phyloP scores from a whole-genome alignment of 35 echinoderm and acorn worm genomes.

The Apostichopus parvimensis region DNA sequence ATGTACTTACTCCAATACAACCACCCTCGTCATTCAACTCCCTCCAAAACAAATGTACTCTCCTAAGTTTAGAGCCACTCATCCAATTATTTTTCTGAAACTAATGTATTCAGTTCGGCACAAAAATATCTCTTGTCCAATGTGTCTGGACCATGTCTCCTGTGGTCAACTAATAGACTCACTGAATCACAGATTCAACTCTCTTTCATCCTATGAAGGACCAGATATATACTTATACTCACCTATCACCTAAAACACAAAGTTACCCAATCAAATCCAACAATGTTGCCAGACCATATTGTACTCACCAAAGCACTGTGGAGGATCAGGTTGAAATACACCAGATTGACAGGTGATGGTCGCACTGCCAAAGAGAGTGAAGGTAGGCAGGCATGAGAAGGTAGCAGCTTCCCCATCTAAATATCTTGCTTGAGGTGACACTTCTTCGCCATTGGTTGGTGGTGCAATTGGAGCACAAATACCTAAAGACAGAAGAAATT shows the following conservation, averaged over 20 bases:
- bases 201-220: too few relatives aligned
- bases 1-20: too few relatives aligned
- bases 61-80: too few relatives aligned
- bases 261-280: too few relatives aligned
- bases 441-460: slow-evolving; percentile 36
- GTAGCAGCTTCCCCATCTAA: slow-evolving; percentile 13
- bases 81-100: not conserved
- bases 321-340: slow-evolving; percentile 29
- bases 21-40: too few relatives aligned
- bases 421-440: not conserved
- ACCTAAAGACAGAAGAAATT: not conserved
- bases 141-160: too few relatives aligned
- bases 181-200: too few relatives aligned
- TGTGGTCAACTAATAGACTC: too few relatives aligned
- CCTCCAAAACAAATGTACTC: too few relatives aligned
- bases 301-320: slow-evolving; percentile 27
- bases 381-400: not conserved
- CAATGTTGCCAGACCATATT: not conserved
- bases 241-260: too few relatives aligned
- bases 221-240: too few relatives aligned
- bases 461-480: not conserved
- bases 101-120: not conserved
- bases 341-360: slow-evolving; percentile 2
- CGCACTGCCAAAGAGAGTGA: slow-evolving; percentile 27
- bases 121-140: too few relatives aligned